Conservation (phyloP, 2,113 vertebrate species). For the Pelusios castaneus region DNA sequence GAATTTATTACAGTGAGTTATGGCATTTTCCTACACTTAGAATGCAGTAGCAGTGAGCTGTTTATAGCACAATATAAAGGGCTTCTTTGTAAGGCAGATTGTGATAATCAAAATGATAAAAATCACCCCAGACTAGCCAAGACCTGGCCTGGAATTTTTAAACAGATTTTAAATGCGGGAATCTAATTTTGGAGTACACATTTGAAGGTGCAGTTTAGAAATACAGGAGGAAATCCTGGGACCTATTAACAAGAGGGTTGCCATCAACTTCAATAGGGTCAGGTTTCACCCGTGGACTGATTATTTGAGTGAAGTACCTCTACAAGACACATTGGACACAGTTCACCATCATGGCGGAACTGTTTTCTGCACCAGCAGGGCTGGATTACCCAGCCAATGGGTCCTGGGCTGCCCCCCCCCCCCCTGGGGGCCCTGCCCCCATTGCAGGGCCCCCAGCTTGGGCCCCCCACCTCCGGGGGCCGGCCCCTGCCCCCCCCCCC, state of each 20-base stretch:
- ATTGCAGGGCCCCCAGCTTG: too few species aligned
- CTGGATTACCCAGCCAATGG: too few species aligned
- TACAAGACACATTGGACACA: not conserved
- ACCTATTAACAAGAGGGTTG: not conserved
- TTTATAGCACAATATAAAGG: slow-evolving; percentile 44
- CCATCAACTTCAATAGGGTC: not conserved
- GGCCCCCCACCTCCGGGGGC: too few species aligned
- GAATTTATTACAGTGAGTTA: slow-evolving; percentile 37
- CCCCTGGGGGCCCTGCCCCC: too few species aligned
- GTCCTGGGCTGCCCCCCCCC: too few species aligned
- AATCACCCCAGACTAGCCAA: slow-evolving; percentile 30
- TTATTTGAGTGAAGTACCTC: not conserved
- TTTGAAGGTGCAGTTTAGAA: not conserved
- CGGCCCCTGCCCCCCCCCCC: too few species aligned
- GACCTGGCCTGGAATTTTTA: slow-evolving; percentile 48
- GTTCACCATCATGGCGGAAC: not conserved
- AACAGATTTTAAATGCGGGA: not conserved
- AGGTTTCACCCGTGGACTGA: not conserved
- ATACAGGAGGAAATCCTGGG: not conserved
- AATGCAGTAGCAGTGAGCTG: not conserved
- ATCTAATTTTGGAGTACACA: slow-evolving; percentile 6
- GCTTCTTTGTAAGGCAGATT: slow-evolving; percentile 34
- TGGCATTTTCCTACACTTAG: not conserved
- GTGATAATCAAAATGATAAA: slow-evolving; percentile 26
- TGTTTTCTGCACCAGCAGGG: not conserved